Conservation (phyloP, 2,797 vertebrate species). For the Philypnodon macrostomus region DNA sequence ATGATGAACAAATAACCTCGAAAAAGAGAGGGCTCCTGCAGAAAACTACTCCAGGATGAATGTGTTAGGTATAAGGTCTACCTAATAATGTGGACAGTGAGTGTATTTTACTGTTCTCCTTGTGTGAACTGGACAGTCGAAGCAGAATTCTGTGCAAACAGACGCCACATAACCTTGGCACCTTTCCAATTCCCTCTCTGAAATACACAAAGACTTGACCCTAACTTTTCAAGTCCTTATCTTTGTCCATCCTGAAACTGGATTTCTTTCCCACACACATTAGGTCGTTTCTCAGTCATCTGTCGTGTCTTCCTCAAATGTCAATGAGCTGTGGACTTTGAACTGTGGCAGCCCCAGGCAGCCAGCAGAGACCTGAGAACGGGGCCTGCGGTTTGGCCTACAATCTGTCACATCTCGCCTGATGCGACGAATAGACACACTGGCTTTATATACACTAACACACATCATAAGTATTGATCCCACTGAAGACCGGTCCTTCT, state of each 20-base stretch:
- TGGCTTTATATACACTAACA: slow-evolving; percentile 32
- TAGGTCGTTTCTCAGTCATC: slow-evolving; percentile 39
- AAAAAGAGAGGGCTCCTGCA: too few species aligned
- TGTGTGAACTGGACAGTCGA: too few species aligned
- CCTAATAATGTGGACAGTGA: too few species aligned
- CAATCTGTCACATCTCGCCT: slow-evolving; percentile 57
- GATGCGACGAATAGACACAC: slow-evolving; percentile 40
- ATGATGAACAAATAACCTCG: too few species aligned
- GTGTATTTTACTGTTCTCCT: too few species aligned
- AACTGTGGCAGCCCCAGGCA: slow-evolving; percentile 47
- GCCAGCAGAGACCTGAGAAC: slow-evolving; percentile 49
- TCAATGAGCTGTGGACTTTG: slow-evolving; percentile 49
- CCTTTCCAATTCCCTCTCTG: slow-evolving; percentile 9
- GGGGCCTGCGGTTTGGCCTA: slow-evolving; percentile 51
- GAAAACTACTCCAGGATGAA: too few species aligned
- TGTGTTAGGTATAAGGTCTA: too few species aligned
- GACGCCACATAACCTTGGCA: neutral
- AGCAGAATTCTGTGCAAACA: too few species aligned
- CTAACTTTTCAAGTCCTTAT: slow-evolving; percentile 24
- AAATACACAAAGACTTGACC: slow-evolving; percentile 10
- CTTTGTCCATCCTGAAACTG: slow-evolving; percentile 19
- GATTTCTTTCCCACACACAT: slow-evolving; percentile 45
- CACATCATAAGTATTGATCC: slow-evolving; percentile 55
- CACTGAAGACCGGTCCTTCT: slow-evolving; percentile 30
- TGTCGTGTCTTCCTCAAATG: slow-evolving; percentile 41